Base-by-base conservation (phyloP, 2,797 vertebrate species). In the Ctenopoma kingsleyae region DNA sequence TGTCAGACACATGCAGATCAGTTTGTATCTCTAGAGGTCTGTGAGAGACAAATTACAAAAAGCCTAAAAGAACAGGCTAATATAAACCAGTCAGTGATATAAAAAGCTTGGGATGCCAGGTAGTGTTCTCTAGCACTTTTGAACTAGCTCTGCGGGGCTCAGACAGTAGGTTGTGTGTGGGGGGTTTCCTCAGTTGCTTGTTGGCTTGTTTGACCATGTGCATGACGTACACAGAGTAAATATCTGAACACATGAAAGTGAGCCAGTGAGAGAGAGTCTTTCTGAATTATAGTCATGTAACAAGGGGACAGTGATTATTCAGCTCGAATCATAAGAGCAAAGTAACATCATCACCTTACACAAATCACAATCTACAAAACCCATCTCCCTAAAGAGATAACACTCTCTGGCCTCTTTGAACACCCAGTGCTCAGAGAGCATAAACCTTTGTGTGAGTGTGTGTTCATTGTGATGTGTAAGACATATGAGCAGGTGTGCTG, bases 401-500 rank as follows among this genome's bases (percentile, higher is more conserved):
- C 20, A 20, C 60, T 76, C 58, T 3, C 43, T 20, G 23, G 57
- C 60, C 69, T 68, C 66, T 47, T 76, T 38, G 54, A 51, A 78
- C 62, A 32, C 47, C 43, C 51, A 30, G 20, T 49, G 71, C 52
- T 78, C 71, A 62, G 30, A 36, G 19, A 82, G 70, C 72, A 70
- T 83, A 59, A 80, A 82, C 67, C 61, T 64, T 6, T 32, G 30
- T 32, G 30, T 2, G 7, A 32, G 1, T 32, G 41, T 19, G 47
- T 8, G 54, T 80, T 23, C 30, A 20, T 58, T 62, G 25, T 53
- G 30, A 58, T 63, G 65, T 50, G 44, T 48, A 23, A 63, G 79
- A 71, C 66, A 41, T 67, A 67, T 32, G 78, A 82, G 68, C 84
- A 86, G 86, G 87, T 89, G 88, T 76, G 75, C 62, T 65, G 64